Evolutionary conservation across 2,797 vertebrate species (phyloP), one percentile per base, ranked within the genome.

Genomic region (Leucoraja ocellata): DNA sequence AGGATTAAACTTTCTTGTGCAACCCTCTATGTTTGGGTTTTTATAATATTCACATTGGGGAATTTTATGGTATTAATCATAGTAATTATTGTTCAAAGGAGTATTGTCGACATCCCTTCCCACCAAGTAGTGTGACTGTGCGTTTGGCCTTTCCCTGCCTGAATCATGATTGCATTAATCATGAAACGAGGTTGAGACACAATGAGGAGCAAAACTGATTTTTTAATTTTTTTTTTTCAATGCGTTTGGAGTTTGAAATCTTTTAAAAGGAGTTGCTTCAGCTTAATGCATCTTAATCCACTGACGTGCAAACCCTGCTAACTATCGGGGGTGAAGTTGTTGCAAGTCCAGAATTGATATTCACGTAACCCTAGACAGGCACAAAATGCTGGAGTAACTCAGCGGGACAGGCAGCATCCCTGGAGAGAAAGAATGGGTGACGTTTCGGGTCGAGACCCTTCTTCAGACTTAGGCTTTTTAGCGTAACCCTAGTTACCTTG

Each of bases 1-100:
- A 92, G 21, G 11, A 46, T 23, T 39, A 73, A 73, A 16, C 54
- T 74, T 71, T 92, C 90, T 92, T 28, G 71, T 91, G 90, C 90
- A 91, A 73, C 23, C 14, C 23, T 23, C 68, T 46, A 54, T 86
- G 25, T 71, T 36, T 36, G 32, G n/a, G 36, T 73, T 39, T 92
- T 74, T 76, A 74, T 74, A 92, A 76, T 92, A 76, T 76, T 92
- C 71, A 76, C 68, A n/a, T 54, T 13, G 71, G 6, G 73, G 76
- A 11, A 4, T 92, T 92, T 54, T 58, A 58, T 10, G 10, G 36
- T 76, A 76, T 76, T n/a, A 58, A 76, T 92, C 23, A 54, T n/a
- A 46, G 25, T 46, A 92, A 74, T 58, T 54, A 46, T 73, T 92
- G 61, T 92, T 92, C 76, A 54, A 74, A 39, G 23, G 8, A 73